Percentiles rank a stretch among this genome's conserved stretches.
Evolutionary conservation across 2,888 invertebrate genomes (phyloP).

Genomic region (Xestia sexstrigata): DNA sequence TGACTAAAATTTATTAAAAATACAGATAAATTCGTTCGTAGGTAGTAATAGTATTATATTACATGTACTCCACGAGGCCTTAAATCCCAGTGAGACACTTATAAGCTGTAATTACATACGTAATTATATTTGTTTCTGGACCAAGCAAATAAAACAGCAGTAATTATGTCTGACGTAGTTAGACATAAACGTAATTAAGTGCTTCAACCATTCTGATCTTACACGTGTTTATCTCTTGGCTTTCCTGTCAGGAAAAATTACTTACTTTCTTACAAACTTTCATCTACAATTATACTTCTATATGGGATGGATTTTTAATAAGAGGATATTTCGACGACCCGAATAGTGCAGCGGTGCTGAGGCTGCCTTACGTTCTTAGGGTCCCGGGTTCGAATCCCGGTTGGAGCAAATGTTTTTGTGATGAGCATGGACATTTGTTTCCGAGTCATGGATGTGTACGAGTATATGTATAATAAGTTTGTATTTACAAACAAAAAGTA

Average conservation of each 20-base stretch:
- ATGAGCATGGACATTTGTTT: no score
- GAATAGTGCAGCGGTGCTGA: no score
- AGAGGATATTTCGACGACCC: no score
- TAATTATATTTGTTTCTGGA: conserved; percentile 42
- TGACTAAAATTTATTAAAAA: conserved; percentile 1
- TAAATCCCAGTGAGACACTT: background rate
- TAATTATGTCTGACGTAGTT: conserved; percentile 12
- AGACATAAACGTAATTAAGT: conserved; percentile 30
- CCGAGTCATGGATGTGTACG: no score
- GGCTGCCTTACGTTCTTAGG: no score
- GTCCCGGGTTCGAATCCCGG: no score
- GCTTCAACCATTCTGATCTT: background rate
- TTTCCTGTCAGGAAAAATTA: background rate
- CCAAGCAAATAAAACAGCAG: conserved; percentile 1
- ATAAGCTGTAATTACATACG: conserved; percentile 23
- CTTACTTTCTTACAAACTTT: background rate
- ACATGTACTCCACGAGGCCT: no score
- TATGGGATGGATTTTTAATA: background rate
- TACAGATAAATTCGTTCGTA: background rate
- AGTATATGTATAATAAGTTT: no score
- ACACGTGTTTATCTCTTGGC: background rate
- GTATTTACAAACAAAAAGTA: no score
- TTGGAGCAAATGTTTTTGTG: no score
- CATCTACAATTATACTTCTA: background rate
- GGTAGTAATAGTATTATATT: background rate